Evolutionary conservation across 2,797 vertebrate species (phyloP).

Genomic region (Merluccius polli): DNA sequence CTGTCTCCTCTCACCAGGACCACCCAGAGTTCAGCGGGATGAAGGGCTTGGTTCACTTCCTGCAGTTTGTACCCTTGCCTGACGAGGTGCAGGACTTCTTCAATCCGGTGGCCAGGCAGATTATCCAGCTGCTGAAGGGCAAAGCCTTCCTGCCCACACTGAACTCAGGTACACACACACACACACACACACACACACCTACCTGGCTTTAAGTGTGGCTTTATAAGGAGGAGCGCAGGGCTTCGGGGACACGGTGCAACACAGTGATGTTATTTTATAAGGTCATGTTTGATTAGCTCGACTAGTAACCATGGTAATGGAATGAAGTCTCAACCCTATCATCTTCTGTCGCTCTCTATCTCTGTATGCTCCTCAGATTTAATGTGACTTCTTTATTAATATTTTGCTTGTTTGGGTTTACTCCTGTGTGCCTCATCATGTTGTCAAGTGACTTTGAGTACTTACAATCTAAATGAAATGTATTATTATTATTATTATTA

Average conservation of each 20-base stretch:
- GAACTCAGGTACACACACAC: slow-evolving; percentile 51
- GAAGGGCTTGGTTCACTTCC: slow-evolving; percentile 70
- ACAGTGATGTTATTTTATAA: not conserved
- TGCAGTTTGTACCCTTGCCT: slow-evolving; percentile 74
- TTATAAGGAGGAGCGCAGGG: not conserved
- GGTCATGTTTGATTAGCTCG: not conserved
- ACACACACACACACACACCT: not conserved
- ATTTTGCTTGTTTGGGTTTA: too few species aligned
- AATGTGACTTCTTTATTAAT: too few species aligned
- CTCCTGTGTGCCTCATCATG: too few species aligned
- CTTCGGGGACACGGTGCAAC: not conserved
- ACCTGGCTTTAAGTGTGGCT: not conserved
- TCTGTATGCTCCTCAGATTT: not conserved
- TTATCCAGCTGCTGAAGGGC: slow-evolving; percentile 77
- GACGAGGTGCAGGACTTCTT: slow-evolving; percentile 81
- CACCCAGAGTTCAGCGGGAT: slow-evolving; percentile 74
- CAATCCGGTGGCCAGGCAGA: slow-evolving; percentile 76
- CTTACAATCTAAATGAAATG: not conserved
- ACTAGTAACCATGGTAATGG: not conserved
- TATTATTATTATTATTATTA: not conserved
- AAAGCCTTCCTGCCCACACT: slow-evolving; percentile 71
- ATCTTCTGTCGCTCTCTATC: not conserved
- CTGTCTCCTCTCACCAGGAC: slow-evolving; percentile 46
- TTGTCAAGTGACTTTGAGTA: too few species aligned
- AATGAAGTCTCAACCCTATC: not conserved